A percentile compares a stretch with the other conserved stretches of the same genome.
phyloP scores from a whole-genome alignment of 2,888 invertebrate species.

The Sphaeridia pumilis region DNA sequence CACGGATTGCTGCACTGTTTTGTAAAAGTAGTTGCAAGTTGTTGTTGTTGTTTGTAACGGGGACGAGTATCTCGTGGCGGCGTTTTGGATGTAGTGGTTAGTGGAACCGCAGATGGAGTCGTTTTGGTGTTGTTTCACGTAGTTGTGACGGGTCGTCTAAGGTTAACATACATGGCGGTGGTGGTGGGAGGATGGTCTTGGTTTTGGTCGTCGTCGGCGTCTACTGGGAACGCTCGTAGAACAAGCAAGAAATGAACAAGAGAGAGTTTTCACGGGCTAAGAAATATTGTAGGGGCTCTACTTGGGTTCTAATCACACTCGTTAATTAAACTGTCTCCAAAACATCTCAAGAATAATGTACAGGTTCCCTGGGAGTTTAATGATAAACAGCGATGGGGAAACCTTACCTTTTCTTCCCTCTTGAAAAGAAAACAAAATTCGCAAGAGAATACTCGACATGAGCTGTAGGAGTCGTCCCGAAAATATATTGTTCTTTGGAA shows the following conservation, averaged over 20 bases:
- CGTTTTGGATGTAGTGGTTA: neutral
- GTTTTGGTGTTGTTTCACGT: neutral
- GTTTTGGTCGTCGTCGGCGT: neutral
- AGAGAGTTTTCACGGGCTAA: slow-evolving; percentile 12
- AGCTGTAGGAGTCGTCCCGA: slow-evolving; percentile 1
- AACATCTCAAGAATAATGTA: slow-evolving; percentile 36
- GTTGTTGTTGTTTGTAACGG: neutral
- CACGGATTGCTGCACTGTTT: no score
- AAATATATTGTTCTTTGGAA: slow-evolving; percentile 5
- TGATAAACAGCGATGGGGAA: slow-evolving; percentile 36
- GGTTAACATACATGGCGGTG: no score
- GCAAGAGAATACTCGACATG: slow-evolving; percentile 10
- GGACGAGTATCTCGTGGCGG: neutral
- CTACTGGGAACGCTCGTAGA: slow-evolving; percentile 5
- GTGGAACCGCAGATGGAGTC: no score
- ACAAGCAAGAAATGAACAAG: neutral
- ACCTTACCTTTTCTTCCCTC: slow-evolving; percentile 20
- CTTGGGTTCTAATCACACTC: slow-evolving; percentile 36
- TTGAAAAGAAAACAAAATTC: slow-evolving; percentile 16
- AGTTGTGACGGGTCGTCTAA: slow-evolving; percentile 2
- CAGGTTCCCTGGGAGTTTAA: slow-evolving; percentile 36
- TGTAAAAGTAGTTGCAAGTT: no score
- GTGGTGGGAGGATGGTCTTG: neutral
- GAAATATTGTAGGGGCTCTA: slow-evolving; percentile 27
- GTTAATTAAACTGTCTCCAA: slow-evolving; percentile 37